phyloP scores from a whole-genome alignment of 2,113 vertebrate genomes.

The Carollia perspicillata region DNA sequence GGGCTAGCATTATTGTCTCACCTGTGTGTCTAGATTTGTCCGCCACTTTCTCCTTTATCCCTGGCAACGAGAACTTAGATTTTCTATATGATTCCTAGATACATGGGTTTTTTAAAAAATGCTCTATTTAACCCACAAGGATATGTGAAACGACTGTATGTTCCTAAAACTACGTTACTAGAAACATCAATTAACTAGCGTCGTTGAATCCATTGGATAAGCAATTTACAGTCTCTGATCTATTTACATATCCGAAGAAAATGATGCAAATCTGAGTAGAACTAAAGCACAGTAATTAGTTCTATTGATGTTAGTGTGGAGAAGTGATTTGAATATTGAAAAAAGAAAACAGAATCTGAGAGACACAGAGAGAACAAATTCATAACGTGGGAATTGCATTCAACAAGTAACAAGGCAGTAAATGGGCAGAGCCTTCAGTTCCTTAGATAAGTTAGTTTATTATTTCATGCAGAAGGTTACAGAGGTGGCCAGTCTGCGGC shows the following conservation, averaged over 20 bases:
- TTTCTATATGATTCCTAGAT: not conserved
- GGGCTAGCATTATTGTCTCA: not conserved
- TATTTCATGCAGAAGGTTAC: not conserved
- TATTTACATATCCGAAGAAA: not conserved
- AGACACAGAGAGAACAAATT: not conserved
- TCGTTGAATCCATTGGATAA: not conserved
- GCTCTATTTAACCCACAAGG: not conserved
- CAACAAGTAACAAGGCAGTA: not conserved
- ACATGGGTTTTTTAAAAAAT: not conserved
- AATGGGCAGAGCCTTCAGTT: not conserved
- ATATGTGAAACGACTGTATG: not conserved
- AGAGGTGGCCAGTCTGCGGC: not conserved
- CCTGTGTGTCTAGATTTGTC: not conserved
- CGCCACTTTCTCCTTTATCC: not conserved
- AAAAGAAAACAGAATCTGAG: not conserved
- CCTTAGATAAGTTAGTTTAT: not conserved
- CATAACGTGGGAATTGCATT: not conserved
- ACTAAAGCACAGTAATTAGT: not conserved
- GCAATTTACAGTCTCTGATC: not conserved
- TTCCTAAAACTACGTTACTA: not conserved
- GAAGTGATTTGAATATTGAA: conserved; percentile 7
- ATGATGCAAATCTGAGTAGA: not conserved
- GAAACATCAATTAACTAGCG: not conserved
- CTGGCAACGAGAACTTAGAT: not conserved
- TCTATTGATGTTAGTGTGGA: not conserved